Base-by-base conservation (phyloP, 1,140 invertebrate genomes). In the Oedothorax gibbosus region DNA sequence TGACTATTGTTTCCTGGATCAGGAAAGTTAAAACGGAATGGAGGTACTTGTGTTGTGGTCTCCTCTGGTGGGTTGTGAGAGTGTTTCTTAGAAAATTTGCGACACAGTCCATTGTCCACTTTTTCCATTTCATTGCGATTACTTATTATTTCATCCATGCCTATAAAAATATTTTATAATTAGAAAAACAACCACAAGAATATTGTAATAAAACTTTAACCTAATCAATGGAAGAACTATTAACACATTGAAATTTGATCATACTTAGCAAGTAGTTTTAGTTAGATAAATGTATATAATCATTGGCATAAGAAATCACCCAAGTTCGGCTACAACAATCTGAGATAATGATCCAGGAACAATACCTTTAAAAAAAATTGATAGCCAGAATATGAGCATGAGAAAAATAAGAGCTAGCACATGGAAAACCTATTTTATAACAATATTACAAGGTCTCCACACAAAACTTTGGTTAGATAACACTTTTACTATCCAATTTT, bases 21-120 rank as follows among this genome's bases (percentile, higher is more conserved):
- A n/a, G 51, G 49, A 71, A 71, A 71, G 54, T 71, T 71, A 51
- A 71, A 71, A n/a, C 7, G n/a, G 54, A 71, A 71, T 53, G 15
- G 4, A 2, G 12, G 0, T 53, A 11, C 15, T 53, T 12, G 69
- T 0, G 50, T 20, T 71, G 51, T 15, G 6, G 5, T 2, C 15
- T 18, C 14, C 11, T 71, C 10, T 53, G n/a, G 7, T 49, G 3
- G 49, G 6, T 15, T 71, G 51, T 15, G 10, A 53, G 69, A 54
- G n/a, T 50, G 15, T 51, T 9, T 20, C 18, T 51, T 71, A 51
- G 49, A n/a, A 71, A 71, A 9, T 21, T 2, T 20, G 10, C 50
- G 49, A 9, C 68, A 53, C 11, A 9, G 5, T 10, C 3, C 6
- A 53, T 71, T 15, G 2, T 18, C 49, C 7, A 51, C 68, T 11